Conservation (phyloP, 2,797 vertebrate genomes). For the Chelon auratus region DNA sequence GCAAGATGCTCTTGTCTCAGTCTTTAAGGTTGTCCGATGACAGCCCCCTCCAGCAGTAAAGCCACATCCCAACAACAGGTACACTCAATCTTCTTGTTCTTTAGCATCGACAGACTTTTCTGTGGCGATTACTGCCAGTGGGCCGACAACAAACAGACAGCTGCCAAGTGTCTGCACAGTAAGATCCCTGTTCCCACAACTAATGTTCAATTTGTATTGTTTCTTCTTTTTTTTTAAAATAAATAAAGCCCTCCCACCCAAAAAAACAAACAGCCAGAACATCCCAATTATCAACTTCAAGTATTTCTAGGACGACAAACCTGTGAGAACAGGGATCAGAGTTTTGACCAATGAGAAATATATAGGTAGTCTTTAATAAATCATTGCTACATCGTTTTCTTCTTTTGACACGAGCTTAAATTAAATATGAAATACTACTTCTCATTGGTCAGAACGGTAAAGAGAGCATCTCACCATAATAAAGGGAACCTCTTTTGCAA, state of each 20-base stretch:
- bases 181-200: conserved; percentile 65
- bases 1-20: conserved; percentile 96
- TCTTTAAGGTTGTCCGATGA: conserved; percentile 79
- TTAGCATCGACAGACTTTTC: conserved; percentile 20
- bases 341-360: conserved; percentile 71
- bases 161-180: conserved; percentile 80
- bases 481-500: conserved; percentile 55
- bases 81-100: not conserved
- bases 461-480: conserved; percentile 76
- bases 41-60: conserved; percentile 47
- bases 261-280: conserved; percentile 21
- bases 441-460: conserved; percentile 64
- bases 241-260: conserved; percentile 23
- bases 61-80: conserved; percentile 23
- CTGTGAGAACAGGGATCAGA: conserved; percentile 68
- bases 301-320: conserved; percentile 42
- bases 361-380: not conserved
- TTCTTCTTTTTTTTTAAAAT: conserved; percentile 13
- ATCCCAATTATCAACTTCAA: conserved; percentile 58
- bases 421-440: conserved; percentile 47
- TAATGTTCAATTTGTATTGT: conserved; percentile 33
- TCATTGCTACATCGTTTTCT: not conserved
- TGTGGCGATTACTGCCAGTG: conserved; percentile 43
- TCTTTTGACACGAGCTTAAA: conserved; percentile 35
- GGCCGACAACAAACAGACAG: conserved; percentile 71